Percentiles rank a stretch among this genome's conserved stretches.
These are phyloP conservation scores for Phylloscopus collybita DNA, from an alignment of 2,797 vertebrate species.

Conservation along the genomic window DNA sequence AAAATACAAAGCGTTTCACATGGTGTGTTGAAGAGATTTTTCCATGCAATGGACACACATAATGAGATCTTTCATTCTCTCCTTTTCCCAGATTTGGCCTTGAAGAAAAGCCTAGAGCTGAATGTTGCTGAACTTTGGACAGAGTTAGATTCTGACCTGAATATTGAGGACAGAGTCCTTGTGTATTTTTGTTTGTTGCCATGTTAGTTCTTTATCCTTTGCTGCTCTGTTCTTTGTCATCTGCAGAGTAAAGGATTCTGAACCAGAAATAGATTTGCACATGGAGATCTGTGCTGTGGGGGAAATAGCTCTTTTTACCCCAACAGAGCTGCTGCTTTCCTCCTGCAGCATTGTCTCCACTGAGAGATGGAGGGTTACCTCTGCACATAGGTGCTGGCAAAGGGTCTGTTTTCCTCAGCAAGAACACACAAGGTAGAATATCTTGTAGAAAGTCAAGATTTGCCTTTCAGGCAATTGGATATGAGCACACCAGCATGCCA, in stretches of 20 bases:
- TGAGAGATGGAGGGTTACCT: background rate
- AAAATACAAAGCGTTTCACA: slow-evolving; percentile 40
- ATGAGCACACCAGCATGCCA: background rate
- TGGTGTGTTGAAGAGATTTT: slow-evolving; percentile 41
- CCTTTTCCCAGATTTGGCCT: slow-evolving; percentile 1
- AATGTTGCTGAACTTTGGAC: slow-evolving; percentile 15
- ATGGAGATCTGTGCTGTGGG: background rate
- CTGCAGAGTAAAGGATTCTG: background rate
- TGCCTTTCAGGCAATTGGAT: background rate
- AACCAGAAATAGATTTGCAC: background rate
- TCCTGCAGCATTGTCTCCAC: background rate
- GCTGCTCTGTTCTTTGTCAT: background rate
- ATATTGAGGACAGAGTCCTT: background rate
- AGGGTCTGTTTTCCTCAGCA: background rate
- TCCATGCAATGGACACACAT: background rate
- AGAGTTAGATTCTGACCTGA: slow-evolving; percentile 3
- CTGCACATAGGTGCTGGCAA: background rate
- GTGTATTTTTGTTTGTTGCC: slow-evolving; percentile 11
- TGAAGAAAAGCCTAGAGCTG: slow-evolving; percentile 10
- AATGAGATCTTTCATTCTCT: slow-evolving; percentile 31
- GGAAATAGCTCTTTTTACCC: background rate
- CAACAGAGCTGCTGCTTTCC: background rate
- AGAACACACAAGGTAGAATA: background rate
- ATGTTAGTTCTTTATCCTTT: background rate
- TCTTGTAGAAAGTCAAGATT: background rate